phyloP scores from a whole-genome alignment of 2,113 vertebrate species.

The Tachysurus fulvidraco region DNA sequence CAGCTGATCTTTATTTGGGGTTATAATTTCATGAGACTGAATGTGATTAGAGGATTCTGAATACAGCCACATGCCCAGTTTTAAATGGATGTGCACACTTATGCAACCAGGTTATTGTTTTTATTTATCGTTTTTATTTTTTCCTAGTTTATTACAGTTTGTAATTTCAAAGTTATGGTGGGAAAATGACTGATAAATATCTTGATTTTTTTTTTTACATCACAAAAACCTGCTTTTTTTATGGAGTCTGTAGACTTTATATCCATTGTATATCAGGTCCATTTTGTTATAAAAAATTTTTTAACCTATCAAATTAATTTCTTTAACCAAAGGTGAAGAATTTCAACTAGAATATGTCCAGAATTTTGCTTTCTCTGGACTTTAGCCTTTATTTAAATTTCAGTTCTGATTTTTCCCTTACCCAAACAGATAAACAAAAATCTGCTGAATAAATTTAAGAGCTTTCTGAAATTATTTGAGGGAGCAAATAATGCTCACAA shows the following conservation, averaged over 20 bases:
- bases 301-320: slow-evolving; percentile 32
- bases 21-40: too few relatives aligned
- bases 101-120: too few relatives aligned
- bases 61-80: too few relatives aligned
- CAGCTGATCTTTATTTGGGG: too few relatives aligned
- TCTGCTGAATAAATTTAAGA: neutral
- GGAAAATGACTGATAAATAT: too few relatives aligned
- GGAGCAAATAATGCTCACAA: slow-evolving; percentile 47
- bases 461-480: slow-evolving; percentile 1
- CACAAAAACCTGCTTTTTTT: neutral
- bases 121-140: too few relatives aligned
- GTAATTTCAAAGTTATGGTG: too few relatives aligned
- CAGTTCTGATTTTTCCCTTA: neutral
- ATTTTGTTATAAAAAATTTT: too few relatives aligned
- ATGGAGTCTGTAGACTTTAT: slow-evolving; percentile 42
- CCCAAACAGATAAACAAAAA: slow-evolving; percentile 23
- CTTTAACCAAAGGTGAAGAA: slow-evolving; percentile 59
- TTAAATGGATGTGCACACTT: too few relatives aligned
- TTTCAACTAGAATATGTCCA: neutral
- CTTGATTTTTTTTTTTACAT: too few relatives aligned
- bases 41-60: too few relatives aligned
- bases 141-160: too few relatives aligned
- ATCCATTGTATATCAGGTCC: slow-evolving; percentile 18
- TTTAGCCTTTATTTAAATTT: slow-evolving; percentile 38
- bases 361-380: slow-evolving; percentile 25